phyloP scores from a whole-genome alignment of 2,888 invertebrate species.

The Polydrusus pterygomalis region DNA sequence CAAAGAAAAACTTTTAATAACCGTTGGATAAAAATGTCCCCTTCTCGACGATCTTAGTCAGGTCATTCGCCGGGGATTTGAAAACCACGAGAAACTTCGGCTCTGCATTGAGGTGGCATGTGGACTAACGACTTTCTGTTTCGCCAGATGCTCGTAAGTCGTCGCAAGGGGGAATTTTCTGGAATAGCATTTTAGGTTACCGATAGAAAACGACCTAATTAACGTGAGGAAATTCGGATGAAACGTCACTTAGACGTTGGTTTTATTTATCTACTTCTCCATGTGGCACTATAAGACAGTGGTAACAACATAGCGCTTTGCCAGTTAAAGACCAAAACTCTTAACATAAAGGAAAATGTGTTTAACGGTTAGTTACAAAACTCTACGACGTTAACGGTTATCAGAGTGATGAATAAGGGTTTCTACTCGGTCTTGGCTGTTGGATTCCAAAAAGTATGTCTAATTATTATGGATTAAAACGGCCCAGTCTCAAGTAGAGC shows the following conservation, averaged over 20 bases:
- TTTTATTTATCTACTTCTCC: too few species aligned
- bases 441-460: constrained; percentile 9
- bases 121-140: constrained; percentile 37
- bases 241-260: too few species aligned
- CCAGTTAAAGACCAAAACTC: too few species aligned
- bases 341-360: too few species aligned
- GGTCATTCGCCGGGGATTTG: constrained; percentile 20
- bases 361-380: too few species aligned
- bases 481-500: constrained; percentile 9
- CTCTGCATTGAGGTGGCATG: constrained; percentile 18
- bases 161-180: neutral
- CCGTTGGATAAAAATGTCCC: constrained; percentile 1
- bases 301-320: too few species aligned
- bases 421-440: too few species aligned
- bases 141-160: constrained; percentile 9
- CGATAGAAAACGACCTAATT: too few species aligned
- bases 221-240: too few species aligned
- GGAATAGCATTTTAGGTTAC: neutral
- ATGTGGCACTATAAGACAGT: too few species aligned
- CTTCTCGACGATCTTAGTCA: constrained; percentile 11
- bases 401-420: too few species aligned
- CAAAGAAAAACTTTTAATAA: constrained; percentile 14
- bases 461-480: constrained; percentile 48
- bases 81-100: constrained; percentile 22
- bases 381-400: too few species aligned